These are phyloP conservation scores for Myotis planiceps DNA, from an alignment of 2,797 vertebrate species.

Conservation along the genomic window DNA sequence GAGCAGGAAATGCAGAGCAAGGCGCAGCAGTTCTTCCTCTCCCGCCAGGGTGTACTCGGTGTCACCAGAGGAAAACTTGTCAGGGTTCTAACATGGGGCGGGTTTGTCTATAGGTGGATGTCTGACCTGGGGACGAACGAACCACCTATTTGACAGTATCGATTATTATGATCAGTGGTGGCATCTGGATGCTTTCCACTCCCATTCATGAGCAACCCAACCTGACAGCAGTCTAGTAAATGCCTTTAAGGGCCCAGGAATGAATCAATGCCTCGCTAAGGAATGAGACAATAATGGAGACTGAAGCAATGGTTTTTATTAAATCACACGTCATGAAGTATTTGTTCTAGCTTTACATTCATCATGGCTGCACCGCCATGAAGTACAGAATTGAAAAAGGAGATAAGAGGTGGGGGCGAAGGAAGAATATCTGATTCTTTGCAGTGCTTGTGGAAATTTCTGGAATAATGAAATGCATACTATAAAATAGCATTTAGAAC, in stretches of 20 bases:
- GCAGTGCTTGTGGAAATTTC: neutral
- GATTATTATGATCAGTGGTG: neutral
- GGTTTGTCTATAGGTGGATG: neutral
- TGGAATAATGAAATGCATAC: neutral
- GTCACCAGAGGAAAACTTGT: neutral
- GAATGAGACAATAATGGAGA: neutral
- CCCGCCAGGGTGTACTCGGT: neutral
- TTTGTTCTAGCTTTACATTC: slow-evolving; percentile 44
- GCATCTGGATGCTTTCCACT: neutral
- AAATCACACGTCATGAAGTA: neutral
- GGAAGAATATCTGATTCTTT: neutral
- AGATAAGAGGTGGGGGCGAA: neutral
- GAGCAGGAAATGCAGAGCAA: neutral
- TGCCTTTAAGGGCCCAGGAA: neutral
- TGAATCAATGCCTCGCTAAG: neutral
- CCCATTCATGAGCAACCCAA: neutral
- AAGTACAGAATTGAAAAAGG: slow-evolving; percentile 28
- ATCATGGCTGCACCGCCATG: neutral
- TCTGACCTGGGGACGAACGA: neutral
- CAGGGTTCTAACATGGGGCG: neutral
- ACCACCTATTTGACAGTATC: neutral
- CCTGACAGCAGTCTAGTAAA: neutral
- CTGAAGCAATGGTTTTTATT: slow-evolving; percentile 5
- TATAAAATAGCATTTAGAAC: slow-evolving; percentile 20
- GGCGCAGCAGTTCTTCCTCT: neutral